Evolutionary conservation across 2,113 vertebrate genomes (phyloP), one percentile per base, ranked within the genome.

Genomic region (Dicentrarchus labrax): DNA sequence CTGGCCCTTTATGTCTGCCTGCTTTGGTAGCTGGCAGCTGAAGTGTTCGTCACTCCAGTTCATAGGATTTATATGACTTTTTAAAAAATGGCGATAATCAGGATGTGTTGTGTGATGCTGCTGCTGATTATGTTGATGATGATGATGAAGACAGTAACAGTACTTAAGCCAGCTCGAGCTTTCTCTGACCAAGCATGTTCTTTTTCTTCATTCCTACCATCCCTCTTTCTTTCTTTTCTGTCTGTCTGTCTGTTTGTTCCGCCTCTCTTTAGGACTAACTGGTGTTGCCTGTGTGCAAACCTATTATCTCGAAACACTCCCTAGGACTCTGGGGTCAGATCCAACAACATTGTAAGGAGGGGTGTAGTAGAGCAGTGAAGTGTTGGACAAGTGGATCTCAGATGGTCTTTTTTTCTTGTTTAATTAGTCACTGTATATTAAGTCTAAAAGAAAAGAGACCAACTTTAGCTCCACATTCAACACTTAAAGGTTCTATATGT

Each of bases 231-330:
- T 4, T 80, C 60, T 77, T 19, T 41, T 22, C 7, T 16, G 67
- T 84, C 39, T 47, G 67, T 84, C 39, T 47, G 39, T 93, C 75
- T 78, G 60, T 87, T 88, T 93, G 64, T 84, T 92, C 75, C 93
- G 90, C 92, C 88, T 91, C 85, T 91, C 92, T 94, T 21, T 94
- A 97, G 96, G 96, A 95, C 93, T 92, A 95, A 95, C 95, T 96
- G 96, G 91, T 96, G 95, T 96, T 96, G 96, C 94, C 93, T 96
- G 91, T 96, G 95, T 87, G 95, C 96, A 95, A 94, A 96, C 95
- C 76, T 96, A 38, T 92, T 96, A 73, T 96, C 94, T 91, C 94
- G 97, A 95, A 97, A 96, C 86, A 91, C 95, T 88, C 93, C 96
- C 59, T 95, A 95, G 92, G 91, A 88, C 87, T 84, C 85, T 88